Evolutionary conservation across 1,140 invertebrate genomes (phyloP), one percentile per base, ranked within the genome.

Genomic region (Acromyrmex heyeri): DNA sequence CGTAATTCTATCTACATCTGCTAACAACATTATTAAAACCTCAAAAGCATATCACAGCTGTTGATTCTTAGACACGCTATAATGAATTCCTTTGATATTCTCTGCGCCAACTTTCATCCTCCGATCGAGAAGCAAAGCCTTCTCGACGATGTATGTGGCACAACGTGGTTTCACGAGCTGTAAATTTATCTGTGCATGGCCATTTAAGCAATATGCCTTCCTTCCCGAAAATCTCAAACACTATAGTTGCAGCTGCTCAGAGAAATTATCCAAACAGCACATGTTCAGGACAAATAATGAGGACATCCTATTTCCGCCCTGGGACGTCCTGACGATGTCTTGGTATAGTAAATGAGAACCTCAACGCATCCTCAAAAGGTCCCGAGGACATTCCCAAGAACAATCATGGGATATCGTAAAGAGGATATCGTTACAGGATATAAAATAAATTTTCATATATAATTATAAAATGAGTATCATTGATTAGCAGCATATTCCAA

Each of bases 81-180:
- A 34, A 34, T 34, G 21, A 82, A 82, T 82, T 72, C 30, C 34
- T 72, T 12, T 16, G 64, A n/a, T 65, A 24, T 27, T 53, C 21
- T 30, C 44, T 81, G 34, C 34, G 10, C 65, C 30, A 38, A 81
- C 78, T 81, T 81, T 81, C 78, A 81, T 81, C 65, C 65, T 81
- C 53, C 18, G 34, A 72, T 82, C 38, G 34, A 57, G 65, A 14
- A 81, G 44, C 30, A 81, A 30, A 82, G 12, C 38, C 24, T 50
- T 16, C 18, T 64, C 21, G 24, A 67, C 12, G 27, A 38, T 57
- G 59, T 81, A 81, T 81, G 65, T 81, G 53, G 78, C 78, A 81
- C 48, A 70, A 18, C 44, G 44, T 59, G 34, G 53, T 81, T 81
- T 81, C 78, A 81, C 65, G 78, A 65, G 65, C 34, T 81, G 78